Evolutionary conservation across 2,888 invertebrate species (phyloP).

Genomic region (Camponotus fellah): DNA sequence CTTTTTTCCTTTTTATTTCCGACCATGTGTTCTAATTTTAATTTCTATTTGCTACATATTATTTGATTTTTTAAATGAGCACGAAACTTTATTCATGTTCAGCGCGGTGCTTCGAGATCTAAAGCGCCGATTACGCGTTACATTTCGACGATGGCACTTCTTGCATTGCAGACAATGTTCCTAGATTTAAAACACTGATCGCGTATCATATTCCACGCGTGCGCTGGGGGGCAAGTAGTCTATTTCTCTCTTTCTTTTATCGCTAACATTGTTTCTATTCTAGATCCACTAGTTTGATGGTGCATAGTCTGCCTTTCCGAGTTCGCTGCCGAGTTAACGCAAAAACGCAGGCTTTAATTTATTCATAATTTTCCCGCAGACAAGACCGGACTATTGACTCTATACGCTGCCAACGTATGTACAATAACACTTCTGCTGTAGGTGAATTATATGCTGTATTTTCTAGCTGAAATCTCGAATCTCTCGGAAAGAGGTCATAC

Average conservation of each 20-base stretch:
- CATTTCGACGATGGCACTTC: slow-evolving; percentile 41
- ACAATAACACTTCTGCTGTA: slow-evolving; percentile 26
- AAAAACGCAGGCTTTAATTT: slow-evolving; percentile 40
- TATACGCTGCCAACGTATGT: slow-evolving; percentile 7
- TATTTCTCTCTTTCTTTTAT: slow-evolving; percentile 5
- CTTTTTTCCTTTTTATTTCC: not conserved
- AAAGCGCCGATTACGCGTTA: slow-evolving; percentile 37
- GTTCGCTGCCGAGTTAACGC: slow-evolving; percentile 17
- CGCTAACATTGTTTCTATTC: slow-evolving; percentile 26
- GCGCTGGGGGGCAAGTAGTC: not conserved
- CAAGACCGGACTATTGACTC: slow-evolving; percentile 26
- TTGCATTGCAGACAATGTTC: slow-evolving; percentile 21
- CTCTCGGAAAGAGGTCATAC: slow-evolving; percentile 30
- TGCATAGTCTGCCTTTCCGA: not conserved
- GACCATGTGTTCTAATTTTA: not conserved
- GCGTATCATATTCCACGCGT: slow-evolving; percentile 36
- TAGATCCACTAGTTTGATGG: slow-evolving; percentile 39
- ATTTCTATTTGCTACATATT: not conserved
- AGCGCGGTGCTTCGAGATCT: slow-evolving; percentile 11
- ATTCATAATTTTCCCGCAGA: slow-evolving; percentile 37
- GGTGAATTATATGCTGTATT: slow-evolving; percentile 23
- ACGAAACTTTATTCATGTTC: not conserved
- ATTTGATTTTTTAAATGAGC: not conserved
- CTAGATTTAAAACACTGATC: slow-evolving; percentile 44
- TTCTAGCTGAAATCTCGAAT: slow-evolving; percentile 38